Conservation (phyloP, 2,888 invertebrate species). For the Dasysyrphus albostriatus region DNA sequence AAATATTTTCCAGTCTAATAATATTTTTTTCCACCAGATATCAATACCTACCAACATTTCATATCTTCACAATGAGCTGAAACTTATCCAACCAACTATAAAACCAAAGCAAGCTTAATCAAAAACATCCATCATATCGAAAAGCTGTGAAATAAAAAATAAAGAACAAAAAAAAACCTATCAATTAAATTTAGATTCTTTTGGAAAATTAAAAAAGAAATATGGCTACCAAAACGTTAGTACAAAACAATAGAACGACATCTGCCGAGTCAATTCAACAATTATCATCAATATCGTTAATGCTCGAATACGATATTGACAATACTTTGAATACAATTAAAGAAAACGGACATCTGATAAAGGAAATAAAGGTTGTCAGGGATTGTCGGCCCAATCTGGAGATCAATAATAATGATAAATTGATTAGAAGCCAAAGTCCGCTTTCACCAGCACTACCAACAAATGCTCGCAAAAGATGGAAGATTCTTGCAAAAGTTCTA, state of each 20-base stretch:
- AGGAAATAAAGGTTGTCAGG: slow-evolving; percentile 52
- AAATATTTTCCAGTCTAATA: neutral
- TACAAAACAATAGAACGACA: slow-evolving; percentile 65
- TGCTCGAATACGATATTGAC: slow-evolving; percentile 83
- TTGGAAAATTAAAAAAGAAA: slow-evolving; percentile 50
- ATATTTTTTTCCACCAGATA: slow-evolving; percentile 41
- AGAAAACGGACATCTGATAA: slow-evolving; percentile 79
- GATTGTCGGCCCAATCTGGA: slow-evolving; percentile 60
- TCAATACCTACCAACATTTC: slow-evolving; percentile 3
- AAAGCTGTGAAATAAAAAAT: slow-evolving; percentile 47
- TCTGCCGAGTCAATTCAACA: slow-evolving; percentile 76
- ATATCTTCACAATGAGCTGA: slow-evolving; percentile 39
- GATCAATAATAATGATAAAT: slow-evolving; percentile 74
- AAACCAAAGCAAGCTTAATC: slow-evolving; percentile 61
- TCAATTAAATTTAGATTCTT: slow-evolving; percentile 8
- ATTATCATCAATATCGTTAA: slow-evolving; percentile 81
- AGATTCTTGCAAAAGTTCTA: slow-evolving; percentile 88
- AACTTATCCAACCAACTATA: neutral
- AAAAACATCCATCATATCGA: slow-evolving; percentile 70
- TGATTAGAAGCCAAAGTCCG: slow-evolving; percentile 69
- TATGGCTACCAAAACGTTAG: slow-evolving; percentile 73
- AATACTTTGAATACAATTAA: slow-evolving; percentile 83
- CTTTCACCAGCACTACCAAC: slow-evolving; percentile 81
- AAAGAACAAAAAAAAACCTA: slow-evolving; percentile 13
- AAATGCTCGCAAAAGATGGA: slow-evolving; percentile 88